A percentile compares a stretch with the other conserved stretches of the same genome.
Conservation (phyloP, 2,888 invertebrate species). For the Lumbricus terrestris region DNA sequence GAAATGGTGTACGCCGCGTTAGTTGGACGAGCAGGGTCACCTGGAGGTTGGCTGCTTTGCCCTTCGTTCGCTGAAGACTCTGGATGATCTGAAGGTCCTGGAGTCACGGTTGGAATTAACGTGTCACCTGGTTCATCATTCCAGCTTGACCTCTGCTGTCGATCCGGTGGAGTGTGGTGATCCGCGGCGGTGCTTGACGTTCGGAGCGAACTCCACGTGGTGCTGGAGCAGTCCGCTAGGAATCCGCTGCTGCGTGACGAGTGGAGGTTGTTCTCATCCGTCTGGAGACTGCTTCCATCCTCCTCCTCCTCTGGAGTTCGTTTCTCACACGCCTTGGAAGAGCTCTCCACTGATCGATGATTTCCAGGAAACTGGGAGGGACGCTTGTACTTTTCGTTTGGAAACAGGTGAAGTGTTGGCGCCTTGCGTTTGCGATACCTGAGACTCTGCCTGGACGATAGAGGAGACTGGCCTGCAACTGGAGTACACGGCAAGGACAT, state of each 20-base stretch:
- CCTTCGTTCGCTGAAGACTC: background rate
- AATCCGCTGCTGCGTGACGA: slow-evolving; percentile 18
- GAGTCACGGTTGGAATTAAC: background rate
- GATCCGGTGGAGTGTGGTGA: background rate
- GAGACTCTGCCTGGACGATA: background rate
- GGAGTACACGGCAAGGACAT: background rate
- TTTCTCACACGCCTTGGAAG: background rate
- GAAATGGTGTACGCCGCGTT: background rate
- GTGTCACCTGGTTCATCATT: background rate
- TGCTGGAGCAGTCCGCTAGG: slow-evolving; percentile 21
- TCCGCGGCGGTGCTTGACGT: background rate
- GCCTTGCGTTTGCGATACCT: background rate
- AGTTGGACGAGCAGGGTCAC: background rate
- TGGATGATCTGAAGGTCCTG: background rate
- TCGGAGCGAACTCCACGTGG: slow-evolving; percentile 23
- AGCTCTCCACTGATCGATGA: background rate
- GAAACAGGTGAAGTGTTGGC: background rate
- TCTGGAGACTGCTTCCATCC: background rate
- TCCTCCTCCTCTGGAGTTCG: background rate
- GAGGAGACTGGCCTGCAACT: background rate
- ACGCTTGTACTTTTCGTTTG: background rate
- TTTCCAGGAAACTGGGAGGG: background rate
- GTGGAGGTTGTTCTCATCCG: background rate
- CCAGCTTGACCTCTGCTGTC: background rate
- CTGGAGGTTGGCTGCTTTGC: background rate